Base-by-base conservation (phyloP, 2,113 vertebrate genomes). In the Cyanoramphus novaezelandiae region DNA sequence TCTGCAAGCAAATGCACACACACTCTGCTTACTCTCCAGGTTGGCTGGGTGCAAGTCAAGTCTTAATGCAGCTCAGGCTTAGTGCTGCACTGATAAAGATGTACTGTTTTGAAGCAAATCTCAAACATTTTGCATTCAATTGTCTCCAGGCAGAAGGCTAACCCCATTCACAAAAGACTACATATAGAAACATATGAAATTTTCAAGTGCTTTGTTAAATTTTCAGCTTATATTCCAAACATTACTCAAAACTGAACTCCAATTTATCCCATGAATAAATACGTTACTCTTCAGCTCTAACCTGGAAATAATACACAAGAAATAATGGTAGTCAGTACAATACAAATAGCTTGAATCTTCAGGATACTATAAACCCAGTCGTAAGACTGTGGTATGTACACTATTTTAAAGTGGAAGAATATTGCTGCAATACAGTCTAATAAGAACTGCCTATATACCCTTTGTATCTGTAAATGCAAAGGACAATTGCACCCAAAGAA, bases 221-320 rank as follows among this genome's bases (percentile, higher is more conserved):
- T 55, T 16, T 60, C 64, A 85, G 15, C 23, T 75, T 37, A 41
- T 3, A 55, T 18, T 9, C 11, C 52, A 79, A 52, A 53, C 5
- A 1, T 39, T 46, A 46, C 29, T 71, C 17, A 46, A 35, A 82
- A 70, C 13, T 35, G 35, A 89, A 67, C 46, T 74, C n/a, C 1
- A 1, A 3, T 57, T 75, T 25, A 74, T 5, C 33, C 35, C 13
- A 13, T 0, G 0, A 68, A n/a, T 74, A 69, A 82, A 79, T 9
- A 64, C 7, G 41, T 39, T 14, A 53, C 24, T 76, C 17, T 25
- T 44, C 80, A 75, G 39, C 24, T 80, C 35, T 23, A 57, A 44
- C 46, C 46, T 33, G 39, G 49, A 75, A 71, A 75, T 74, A 17
- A 55, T 5, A 57, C 24, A 37, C 28, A 37, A 94, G 63, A 80